phyloP scores from a whole-genome alignment of 2,113 vertebrate genomes.

The Cardinalis cardinalis region DNA sequence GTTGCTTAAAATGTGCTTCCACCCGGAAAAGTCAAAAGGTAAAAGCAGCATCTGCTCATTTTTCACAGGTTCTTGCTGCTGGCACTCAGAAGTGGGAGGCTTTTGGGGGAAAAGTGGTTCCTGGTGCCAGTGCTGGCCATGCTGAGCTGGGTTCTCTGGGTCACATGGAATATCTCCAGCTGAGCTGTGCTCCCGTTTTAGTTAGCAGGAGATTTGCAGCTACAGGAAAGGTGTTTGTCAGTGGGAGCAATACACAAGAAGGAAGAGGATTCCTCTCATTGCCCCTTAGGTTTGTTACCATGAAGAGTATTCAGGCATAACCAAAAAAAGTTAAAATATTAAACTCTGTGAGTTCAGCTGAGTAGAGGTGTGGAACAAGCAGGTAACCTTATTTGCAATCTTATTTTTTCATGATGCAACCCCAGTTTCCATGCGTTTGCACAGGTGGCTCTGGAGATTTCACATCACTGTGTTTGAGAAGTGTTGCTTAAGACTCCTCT shows the following conservation, averaged over 20 bases:
- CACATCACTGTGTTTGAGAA: not conserved
- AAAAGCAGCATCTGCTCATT: not conserved
- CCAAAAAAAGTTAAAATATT: not conserved
- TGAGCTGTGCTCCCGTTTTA: not conserved
- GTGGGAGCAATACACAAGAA: not conserved
- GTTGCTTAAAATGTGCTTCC: not conserved
- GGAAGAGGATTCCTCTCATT: not conserved
- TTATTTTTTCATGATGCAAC: not conserved
- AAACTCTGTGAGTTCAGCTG: not conserved
- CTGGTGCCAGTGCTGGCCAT: not conserved
- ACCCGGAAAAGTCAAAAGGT: not conserved
- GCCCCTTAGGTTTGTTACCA: not conserved
- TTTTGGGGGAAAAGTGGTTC: not conserved
- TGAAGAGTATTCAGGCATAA: not conserved
- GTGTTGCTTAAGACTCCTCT: not conserved
- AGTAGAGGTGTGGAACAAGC: not conserved
- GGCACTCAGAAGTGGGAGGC: not conserved
- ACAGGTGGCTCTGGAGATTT: not conserved
- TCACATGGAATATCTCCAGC: not conserved
- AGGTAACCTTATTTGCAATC: not conserved
- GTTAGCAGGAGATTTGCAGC: not conserved
- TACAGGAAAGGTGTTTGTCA: not conserved
- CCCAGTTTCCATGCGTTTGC: not conserved
- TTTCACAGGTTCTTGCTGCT: not conserved
- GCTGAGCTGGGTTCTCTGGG: not conserved